Evolutionary conservation across 2,797 vertebrate species (phyloP).

Genomic region (Danionella dracula): DNA sequence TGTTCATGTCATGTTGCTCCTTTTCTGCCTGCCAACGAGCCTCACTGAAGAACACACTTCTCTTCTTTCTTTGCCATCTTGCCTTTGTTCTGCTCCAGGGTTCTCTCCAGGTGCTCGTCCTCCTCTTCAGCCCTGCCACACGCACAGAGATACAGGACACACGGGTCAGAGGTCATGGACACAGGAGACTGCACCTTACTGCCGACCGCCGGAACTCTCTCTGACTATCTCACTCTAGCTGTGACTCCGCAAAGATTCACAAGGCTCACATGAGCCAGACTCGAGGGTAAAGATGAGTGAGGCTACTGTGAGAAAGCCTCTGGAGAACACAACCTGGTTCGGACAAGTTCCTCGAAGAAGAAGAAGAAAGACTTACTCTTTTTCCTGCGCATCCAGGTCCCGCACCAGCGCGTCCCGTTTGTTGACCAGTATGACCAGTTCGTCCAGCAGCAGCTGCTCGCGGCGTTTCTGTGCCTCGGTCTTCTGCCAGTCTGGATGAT

Average conservation of each 20-base stretch:
- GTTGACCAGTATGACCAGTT: constrained; percentile 95
- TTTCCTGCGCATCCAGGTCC: constrained; percentile 95
- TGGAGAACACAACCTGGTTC: background rate
- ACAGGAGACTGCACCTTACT: background rate
- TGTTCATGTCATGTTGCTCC: constrained; percentile 55
- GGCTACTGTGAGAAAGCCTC: too few species aligned
- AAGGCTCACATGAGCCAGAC: too few species aligned
- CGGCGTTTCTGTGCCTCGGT: constrained; percentile 94
- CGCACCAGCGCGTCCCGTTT: constrained; percentile 92
- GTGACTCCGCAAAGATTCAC: background rate
- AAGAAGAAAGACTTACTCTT: constrained; percentile 78
- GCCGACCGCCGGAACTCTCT: background rate
- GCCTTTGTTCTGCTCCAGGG: constrained; percentile 98
- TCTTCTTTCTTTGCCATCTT: constrained; percentile 99
- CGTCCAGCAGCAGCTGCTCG: constrained; percentile 92
- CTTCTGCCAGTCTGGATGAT: constrained; percentile 89
- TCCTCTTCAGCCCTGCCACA: constrained; percentile 89
- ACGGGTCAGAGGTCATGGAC: constrained; percentile 27
- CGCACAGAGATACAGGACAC: constrained; percentile 45
- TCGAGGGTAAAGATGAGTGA: too few species aligned
- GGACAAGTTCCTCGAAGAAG: too few species aligned
- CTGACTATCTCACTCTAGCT: background rate
- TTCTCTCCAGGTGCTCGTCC: constrained; percentile 97
- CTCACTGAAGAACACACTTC: constrained; percentile 92
- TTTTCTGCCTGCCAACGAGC: constrained; percentile 47